These are phyloP conservation scores for Babyrousa celebensis DNA, from an alignment of 2,797 vertebrate species.

Conservation along the genomic window DNA sequence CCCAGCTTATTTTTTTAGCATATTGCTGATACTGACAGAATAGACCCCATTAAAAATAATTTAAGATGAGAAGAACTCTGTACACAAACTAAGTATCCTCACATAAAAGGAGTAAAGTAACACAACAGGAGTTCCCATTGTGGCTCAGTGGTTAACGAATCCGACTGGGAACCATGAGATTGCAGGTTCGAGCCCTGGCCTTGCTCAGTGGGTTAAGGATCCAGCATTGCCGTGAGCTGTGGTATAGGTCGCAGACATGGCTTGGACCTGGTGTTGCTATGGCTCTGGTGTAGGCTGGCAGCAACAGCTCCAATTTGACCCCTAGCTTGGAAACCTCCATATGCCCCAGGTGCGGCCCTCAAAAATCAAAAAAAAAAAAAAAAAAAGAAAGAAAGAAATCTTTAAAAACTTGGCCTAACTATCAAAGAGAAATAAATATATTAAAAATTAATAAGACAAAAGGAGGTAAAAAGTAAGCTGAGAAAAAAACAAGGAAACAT, in stretches of 20 bases:
- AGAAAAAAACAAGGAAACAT: neutral
- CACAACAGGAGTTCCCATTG: neutral
- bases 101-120: neutral
- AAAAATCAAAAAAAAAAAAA: no score
- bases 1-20: neutral
- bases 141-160: no score
- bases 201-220: no score
- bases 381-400: neutral
- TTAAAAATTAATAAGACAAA: neutral
- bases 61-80: neutral
- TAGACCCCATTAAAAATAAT: neutral
- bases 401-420: neutral
- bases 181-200: no score
- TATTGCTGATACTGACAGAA: neutral
- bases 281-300: no score
- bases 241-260: no score
- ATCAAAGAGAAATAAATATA: neutral
- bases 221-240: no score
- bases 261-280: no score
- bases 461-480: neutral
- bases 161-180: no score
- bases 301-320: no score
- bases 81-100: neutral
- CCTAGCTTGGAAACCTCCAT: no score
- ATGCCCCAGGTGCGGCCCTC: no score